Evolutionary conservation across 2,797 vertebrate species (phyloP).

Genomic region (Sciurus carolinensis): DNA sequence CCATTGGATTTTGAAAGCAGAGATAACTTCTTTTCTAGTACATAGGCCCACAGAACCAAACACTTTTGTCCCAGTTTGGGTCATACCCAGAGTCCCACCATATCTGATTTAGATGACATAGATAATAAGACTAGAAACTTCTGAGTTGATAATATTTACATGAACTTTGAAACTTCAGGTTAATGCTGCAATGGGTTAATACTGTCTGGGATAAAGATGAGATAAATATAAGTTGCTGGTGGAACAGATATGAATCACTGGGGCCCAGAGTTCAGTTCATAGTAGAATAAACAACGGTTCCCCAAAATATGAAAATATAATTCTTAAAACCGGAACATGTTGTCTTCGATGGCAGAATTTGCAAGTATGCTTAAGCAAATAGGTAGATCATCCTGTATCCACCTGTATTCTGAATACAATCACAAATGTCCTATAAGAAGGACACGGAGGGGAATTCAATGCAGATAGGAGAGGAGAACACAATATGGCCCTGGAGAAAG

Average conservation of each 20-base stretch:
- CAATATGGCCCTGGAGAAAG: background rate
- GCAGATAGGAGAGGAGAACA: background rate
- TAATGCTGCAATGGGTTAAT: background rate
- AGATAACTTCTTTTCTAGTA: background rate
- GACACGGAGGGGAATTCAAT: background rate
- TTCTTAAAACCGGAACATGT: background rate
- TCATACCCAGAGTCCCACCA: background rate
- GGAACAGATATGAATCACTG: background rate
- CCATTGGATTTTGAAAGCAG: background rate
- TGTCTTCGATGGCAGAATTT: background rate
- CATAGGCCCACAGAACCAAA: background rate
- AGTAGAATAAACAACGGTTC: background rate
- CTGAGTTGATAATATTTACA: background rate
- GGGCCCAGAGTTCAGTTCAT: background rate
- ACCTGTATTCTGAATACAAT: background rate
- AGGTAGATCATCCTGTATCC: background rate
- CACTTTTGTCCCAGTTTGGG: too few species aligned
- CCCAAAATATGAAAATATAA: background rate
- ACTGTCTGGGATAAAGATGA: background rate
- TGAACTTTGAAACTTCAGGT: background rate
- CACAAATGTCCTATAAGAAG: background rate
- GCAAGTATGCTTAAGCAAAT: background rate
- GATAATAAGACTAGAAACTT: background rate
- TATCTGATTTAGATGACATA: background rate
- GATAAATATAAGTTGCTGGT: background rate